A percentile compares a stretch with the other conserved stretches of the same genome.
These are phyloP conservation scores for Pogonophryne albipinna DNA, from an alignment of 2,797 vertebrate genomes.

Conservation along the genomic window DNA sequence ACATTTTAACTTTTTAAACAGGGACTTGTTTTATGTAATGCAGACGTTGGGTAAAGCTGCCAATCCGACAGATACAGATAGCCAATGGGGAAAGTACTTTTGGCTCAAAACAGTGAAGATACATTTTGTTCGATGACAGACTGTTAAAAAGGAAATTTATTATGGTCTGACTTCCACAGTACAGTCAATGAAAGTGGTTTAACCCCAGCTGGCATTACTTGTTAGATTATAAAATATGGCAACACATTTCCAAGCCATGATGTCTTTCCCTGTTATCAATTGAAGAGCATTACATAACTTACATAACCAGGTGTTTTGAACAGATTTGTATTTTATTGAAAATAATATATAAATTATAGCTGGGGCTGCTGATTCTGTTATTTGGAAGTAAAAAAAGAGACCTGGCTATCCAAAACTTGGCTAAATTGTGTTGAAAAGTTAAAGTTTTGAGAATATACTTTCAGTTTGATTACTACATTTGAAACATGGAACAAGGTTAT, in stretches of 20 bases:
- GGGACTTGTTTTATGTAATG: not conserved
- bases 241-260: not conserved
- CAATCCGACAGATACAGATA: not conserved
- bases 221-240: not conserved
- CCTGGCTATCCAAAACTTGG: not conserved
- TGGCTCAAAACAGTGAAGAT: not conserved
- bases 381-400: not conserved
- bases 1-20: not conserved
- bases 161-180: not conserved
- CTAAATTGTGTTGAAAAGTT: not conserved
- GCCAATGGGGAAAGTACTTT: no score
- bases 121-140: not conserved
- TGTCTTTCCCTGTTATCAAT: not conserved
- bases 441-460: not conserved
- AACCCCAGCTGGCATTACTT: not conserved
- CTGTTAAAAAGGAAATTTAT: not conserved
- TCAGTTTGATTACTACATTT: not conserved
- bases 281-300: no score
- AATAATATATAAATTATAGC: no score
- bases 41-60: not conserved
- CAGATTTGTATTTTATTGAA: not conserved
- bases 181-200: not conserved
- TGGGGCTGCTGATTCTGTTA: not conserved
- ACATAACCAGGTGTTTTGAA: not conserved
- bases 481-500: not conserved